Base-by-base conservation (phyloP, 2,113 vertebrate genomes). In the Cynopterus brachyotis region DNA sequence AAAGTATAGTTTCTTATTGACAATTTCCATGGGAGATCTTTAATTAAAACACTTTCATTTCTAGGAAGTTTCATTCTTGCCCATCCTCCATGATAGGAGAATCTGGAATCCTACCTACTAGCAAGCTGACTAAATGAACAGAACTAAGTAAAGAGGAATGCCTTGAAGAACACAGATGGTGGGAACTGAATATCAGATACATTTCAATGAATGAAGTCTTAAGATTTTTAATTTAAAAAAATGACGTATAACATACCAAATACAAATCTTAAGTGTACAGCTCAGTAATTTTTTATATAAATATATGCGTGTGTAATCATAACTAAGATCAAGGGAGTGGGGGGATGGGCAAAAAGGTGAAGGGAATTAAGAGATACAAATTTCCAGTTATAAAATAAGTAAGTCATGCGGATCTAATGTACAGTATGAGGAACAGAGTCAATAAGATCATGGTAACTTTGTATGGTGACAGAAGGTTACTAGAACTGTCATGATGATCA, bases 11-110 rank as follows among this genome's bases (percentile, higher is more conserved):
- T 95, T 57, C 32, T 73, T 80, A 80, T 60, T 60, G 94, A 92
- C 60, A 66, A 60, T 76, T 96, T 86, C 79, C 40, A 86, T 13
- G 28, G 30, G 60, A 67, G 5, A 83, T 35, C 30, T 57, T 83
- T 94, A 28, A 45, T 94, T 73, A 92, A 97, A 96, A 60, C 13
- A 26, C 53, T 84, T 88, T 78, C 24, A 95, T 93, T 92, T 95
- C 55, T 57, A 81, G 37, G 50, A 94, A 64, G 28, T 89, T 53
- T 93, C 32, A 70, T 53, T 80, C 26, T 90, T 7, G 57, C 8
- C 6, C 3, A 64, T 53, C 42, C 24, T 87, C 53, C 88, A 16
- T 66, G 69, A 75, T 1, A 57, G 62, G 2, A 92, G 75, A 94
- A 86, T 67, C 30, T 93, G 53, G 37, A 95, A 78, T 94, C 80